These are phyloP conservation scores for Cyphomyrus plagiostoma DNA, from an alignment of 2,113 vertebrate genomes.

Conservation along the genomic window DNA sequence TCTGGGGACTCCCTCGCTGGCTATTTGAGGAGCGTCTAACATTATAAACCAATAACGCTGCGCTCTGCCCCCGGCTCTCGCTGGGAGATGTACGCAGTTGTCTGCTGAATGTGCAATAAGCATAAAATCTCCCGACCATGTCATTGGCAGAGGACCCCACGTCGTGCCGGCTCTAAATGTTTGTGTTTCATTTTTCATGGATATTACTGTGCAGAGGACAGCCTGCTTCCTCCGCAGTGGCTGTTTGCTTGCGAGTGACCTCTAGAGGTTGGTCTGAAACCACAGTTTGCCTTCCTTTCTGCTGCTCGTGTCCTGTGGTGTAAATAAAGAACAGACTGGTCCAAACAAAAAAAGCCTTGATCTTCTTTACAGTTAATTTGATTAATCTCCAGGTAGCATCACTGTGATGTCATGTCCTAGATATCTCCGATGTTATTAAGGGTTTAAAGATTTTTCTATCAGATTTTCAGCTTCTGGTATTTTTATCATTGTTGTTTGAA, in stretches of 20 bases:
- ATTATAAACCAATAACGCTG: conserved; percentile 70
- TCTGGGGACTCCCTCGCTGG: conserved; percentile 35
- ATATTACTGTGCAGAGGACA: neutral
- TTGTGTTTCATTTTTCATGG: conserved; percentile 18
- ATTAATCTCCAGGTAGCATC: neutral
- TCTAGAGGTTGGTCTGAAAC: neutral
- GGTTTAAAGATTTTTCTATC: neutral
- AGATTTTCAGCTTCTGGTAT: neutral
- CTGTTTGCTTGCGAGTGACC: conserved; percentile 24
- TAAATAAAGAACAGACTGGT: neutral
- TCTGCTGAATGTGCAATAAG: conserved; percentile 59
- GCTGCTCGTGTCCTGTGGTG: neutral
- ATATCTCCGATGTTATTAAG: neutral
- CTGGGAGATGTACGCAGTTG: conserved; percentile 55
- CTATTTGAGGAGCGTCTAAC: conserved; percentile 60
- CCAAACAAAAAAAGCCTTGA: neutral
- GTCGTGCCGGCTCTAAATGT: conserved; percentile 1
- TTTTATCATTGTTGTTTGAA: neutral
- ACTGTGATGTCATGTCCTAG: neutral
- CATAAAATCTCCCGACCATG: conserved; percentile 52
- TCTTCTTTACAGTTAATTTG: neutral
- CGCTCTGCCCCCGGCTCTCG: conserved; percentile 48
- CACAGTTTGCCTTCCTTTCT: neutral
- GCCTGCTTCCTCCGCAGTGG: neutral
- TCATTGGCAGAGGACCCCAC: conserved; percentile 34